Base-by-base conservation (phyloP, 2,113 vertebrate genomes). In the Alligator sinensis region DNA sequence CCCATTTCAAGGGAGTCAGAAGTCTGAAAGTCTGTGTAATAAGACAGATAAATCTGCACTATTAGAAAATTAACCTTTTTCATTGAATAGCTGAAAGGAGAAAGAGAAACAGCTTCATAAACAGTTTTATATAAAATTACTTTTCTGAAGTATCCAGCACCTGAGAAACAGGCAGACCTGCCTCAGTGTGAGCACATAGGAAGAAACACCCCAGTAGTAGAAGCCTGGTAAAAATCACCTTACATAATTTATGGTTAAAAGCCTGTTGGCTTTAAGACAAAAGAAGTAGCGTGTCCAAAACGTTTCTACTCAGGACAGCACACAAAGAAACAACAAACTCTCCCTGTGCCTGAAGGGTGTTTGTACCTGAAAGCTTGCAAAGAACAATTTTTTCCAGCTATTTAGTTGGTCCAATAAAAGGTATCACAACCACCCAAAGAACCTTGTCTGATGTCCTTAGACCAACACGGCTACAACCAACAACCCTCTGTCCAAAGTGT, bases 121-220 rank as follows among this genome's bases (percentile, higher is more conserved):
- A 72, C 30, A 72, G 24, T 30, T 72, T 72, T 21, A 30, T 62
- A 21, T 62, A 62, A 25, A 25, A 24, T 38, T 47, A 47, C 34
- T 24, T 74, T 30, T 21, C 22, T 74, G 30, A 74, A 9, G 22
- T 74, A 74, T 74, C 24, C 17, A 5, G 0, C 9, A 0, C 27
- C 1, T 61, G 0, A 22, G 12, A 28, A 18, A 12, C 14, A n/a
- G 63, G 34, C 30, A 30, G 68, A 58, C 21, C 30, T 55, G 38
- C 68, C 57, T 62, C 47, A 54, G 57, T 25, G 47, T 61, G 60
- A 68, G 21, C 22, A 22, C 25, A 4, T 1, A 10, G 13, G 14
- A 80, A 25, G 28, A n/a, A 63, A 77, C 38, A 47, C 6, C 57
- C 5, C 1, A 4, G 62, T 34, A 8, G 0, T 15, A 7, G 22